These are phyloP conservation scores for Morus bassanus DNA, from an alignment of 2,797 vertebrate genomes.

Conservation along the genomic window DNA sequence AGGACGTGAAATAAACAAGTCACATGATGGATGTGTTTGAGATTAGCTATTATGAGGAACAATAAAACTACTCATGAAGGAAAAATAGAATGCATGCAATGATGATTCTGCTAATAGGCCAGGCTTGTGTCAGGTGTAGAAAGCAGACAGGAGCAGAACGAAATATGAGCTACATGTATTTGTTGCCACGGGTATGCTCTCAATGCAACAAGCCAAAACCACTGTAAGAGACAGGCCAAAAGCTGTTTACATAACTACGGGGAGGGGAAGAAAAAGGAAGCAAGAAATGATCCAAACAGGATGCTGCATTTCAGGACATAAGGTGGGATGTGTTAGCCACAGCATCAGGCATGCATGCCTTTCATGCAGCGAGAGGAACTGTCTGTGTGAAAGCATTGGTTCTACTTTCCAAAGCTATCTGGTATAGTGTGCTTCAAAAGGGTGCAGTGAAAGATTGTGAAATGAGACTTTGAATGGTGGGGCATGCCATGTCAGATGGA, in stretches of 20 bases:
- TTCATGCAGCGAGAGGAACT: neutral
- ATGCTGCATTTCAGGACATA: slow-evolving; percentile 43
- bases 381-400: neutral
- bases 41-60: neutral
- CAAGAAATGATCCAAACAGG: slow-evolving; percentile 14
- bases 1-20: slow-evolving; percentile 37
- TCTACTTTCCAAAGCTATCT: neutral
- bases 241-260: neutral
- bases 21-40: neutral
- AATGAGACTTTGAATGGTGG: neutral
- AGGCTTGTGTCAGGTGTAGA: neutral
- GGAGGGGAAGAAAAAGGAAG: neutral
- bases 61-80: neutral
- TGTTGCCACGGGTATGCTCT: neutral
- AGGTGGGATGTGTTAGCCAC: slow-evolving; percentile 60
- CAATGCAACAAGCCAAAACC: neutral
- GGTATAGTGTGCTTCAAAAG: neutral
- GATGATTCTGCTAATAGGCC: neutral
- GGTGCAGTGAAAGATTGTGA: neutral
- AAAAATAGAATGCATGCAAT: neutral
- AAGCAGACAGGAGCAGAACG: slow-evolving; percentile 16
- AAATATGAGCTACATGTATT: neutral
- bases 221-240: neutral
- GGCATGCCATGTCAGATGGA: neutral
- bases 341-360: neutral